Evolutionary conservation across 2,797 vertebrate genomes (phyloP).

Genomic region (Parambassis ranga): DNA sequence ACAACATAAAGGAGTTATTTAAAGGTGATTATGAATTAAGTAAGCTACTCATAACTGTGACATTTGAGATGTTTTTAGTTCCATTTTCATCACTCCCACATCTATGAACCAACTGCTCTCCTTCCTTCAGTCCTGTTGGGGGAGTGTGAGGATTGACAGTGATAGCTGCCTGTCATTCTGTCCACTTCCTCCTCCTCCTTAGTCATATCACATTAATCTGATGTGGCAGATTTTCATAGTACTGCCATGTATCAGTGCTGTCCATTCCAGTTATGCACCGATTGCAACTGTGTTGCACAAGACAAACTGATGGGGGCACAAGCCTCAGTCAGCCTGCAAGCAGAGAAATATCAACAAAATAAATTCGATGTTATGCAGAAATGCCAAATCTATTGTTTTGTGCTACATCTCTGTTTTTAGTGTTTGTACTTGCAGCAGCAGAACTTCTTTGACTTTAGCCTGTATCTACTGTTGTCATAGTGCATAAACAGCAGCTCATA

Average conservation of each 20-base stretch:
- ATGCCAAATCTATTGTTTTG: background rate
- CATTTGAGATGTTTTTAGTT: background rate
- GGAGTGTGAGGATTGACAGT: constrained; percentile 64
- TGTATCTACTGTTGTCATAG: constrained; percentile 45
- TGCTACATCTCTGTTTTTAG: background rate
- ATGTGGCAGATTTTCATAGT: constrained; percentile 66
- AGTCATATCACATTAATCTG: constrained; percentile 65
- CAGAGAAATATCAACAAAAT: background rate
- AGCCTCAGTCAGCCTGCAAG: constrained; percentile 3
- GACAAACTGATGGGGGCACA: background rate
- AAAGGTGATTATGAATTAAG: too few relatives aligned
- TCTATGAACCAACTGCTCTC: constrained; percentile 26
- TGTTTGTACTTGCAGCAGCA: constrained; percentile 5
- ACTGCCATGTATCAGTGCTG: constrained; percentile 59
- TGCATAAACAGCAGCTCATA: constrained; percentile 30
- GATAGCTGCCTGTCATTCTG: constrained; percentile 37
- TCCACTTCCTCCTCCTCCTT: constrained; percentile 18
- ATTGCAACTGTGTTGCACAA: constrained; percentile 65
- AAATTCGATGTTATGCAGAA: background rate
- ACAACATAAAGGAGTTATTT: too few relatives aligned
- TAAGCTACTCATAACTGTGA: too few relatives aligned
- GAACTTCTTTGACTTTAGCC: constrained; percentile 13
- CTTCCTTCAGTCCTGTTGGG: constrained; percentile 62
- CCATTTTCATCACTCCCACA: background rate
- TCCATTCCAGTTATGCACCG: too few relatives aligned